These are phyloP conservation scores for Drosophila anceps DNA, from an alignment of 2,888 invertebrate species.

Conservation along the genomic window DNA sequence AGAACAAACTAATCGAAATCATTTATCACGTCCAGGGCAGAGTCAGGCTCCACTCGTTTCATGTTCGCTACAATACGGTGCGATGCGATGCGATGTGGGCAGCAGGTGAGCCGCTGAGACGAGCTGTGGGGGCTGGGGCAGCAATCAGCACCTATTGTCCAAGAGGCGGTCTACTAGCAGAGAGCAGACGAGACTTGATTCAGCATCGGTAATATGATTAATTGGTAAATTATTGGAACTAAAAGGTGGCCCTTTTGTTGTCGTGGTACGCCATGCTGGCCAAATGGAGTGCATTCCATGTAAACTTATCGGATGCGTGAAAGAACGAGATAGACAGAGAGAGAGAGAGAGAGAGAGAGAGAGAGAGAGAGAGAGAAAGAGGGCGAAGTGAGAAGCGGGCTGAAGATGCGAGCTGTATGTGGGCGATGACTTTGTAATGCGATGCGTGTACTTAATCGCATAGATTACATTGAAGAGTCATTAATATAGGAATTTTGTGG, in stretches of 20 bases:
- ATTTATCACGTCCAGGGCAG: conserved; percentile 83
- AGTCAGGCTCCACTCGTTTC: conserved; percentile 59
- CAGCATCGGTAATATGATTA: conserved; percentile 80
- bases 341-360: too few species aligned
- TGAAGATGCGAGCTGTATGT: conserved; percentile 24
- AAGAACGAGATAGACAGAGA: neutral
- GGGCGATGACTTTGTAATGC: conserved; percentile 38
- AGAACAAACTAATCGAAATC: conserved; percentile 85
- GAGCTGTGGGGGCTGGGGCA: conserved; percentile 46
- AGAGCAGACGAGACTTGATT: conserved; percentile 37
- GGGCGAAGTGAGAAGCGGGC: conserved; percentile 10
- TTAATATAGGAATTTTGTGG: conserved; percentile 1
- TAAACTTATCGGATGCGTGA: conserved; percentile 32
- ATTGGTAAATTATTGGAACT: conserved; percentile 83
- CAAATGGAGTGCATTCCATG: conserved; percentile 40
- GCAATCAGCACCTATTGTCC: conserved; percentile 77
- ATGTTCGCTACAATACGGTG: conserved; percentile 56
- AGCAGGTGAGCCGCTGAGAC: conserved; percentile 49
- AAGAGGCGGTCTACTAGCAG: conserved; percentile 32
- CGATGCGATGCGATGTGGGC: conserved; percentile 57
- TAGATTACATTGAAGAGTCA: conserved; percentile 16
- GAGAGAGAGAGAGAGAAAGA: neutral
- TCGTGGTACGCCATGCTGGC: conserved; percentile 33
- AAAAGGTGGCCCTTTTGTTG: conserved; percentile 75
- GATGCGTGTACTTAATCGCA: conserved; percentile 18